Base-by-base conservation (phyloP, 2,113 vertebrate species). In the Notarius lentiginosus region DNA sequence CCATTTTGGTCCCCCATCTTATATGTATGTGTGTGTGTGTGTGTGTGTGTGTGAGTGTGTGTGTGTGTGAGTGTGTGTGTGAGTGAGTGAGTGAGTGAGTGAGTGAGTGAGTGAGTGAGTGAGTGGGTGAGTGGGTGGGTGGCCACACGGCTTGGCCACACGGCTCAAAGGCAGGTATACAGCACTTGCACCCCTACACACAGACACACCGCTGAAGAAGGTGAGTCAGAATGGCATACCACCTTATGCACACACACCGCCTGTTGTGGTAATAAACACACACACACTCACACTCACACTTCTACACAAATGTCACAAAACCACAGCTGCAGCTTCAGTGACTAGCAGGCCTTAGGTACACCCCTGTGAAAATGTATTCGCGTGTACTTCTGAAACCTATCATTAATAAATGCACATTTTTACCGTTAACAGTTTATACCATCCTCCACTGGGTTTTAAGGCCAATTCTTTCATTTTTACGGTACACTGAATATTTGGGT, bases 271-370 rank as follows among this genome's bases (percentile, higher is more conserved):
- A 53, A 53, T 1, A 53, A 20, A 60, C 79, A 82, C 58, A 81
- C 56, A 81, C 17, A 2, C 56, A 51, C 56, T 24, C 51, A 82
- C 27, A 86, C 76, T 68, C 61, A 55, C 9, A 80, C 30, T 34
- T 22, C 47, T 15, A n/a, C 24, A 60, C 47, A 88, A 85, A 88
- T 85, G 87, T 88, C 76, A 81, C 22, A 5, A n/a, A 55, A 85
- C 77, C 76, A 82, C 87, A 81, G 49, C 27, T 70, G 56, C 56
- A 49, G 7, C 60, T 82, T 82, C 72, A 49, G 5, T 15, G 12
- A 51, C n/a, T n/a, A 24, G 1, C 75, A 51, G 47, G 41, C 20
- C 4, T 4, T 24, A 51, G 20, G 41, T 75, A 14, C 49, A 24
- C 3, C 20, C 47, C 9, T 75, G 41, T 75, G 47, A 11, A 75